phyloP scores from a whole-genome alignment of 1,140 invertebrate genomes.

The Theocolax elegans region DNA sequence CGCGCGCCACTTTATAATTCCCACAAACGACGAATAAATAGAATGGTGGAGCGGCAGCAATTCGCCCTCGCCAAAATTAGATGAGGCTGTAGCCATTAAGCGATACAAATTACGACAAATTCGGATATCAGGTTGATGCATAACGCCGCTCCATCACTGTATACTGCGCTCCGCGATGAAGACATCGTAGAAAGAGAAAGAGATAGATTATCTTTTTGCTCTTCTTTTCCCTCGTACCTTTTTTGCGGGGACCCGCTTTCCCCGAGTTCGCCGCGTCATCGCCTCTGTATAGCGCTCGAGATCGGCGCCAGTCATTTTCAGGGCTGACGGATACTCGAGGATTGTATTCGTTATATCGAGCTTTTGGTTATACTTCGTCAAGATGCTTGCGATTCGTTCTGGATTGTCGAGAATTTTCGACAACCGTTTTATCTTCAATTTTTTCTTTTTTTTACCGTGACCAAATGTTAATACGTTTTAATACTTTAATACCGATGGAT shows the following conservation, averaged over 20 bases:
- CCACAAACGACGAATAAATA: neutral
- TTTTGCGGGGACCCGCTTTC: neutral
- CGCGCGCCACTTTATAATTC: neutral
- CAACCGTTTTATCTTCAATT: too few relatives aligned
- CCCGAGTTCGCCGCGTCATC: neutral
- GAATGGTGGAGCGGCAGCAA: neutral
- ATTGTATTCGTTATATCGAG: too few relatives aligned
- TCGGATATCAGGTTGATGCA: slow-evolving; percentile 59
- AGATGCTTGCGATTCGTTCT: too few relatives aligned
- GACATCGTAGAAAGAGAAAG: too few relatives aligned
- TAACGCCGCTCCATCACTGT: slow-evolving; percentile 56
- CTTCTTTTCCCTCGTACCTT: neutral
- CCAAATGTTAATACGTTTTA: too few relatives aligned
- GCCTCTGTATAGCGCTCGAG: too few relatives aligned
- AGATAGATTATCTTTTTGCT: neutral
- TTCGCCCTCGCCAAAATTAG: slow-evolving; percentile 47
- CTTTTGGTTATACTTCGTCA: too few relatives aligned
- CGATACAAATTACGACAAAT: slow-evolving; percentile 61
- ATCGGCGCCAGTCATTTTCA: too few relatives aligned
- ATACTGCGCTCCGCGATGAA: slow-evolving; percentile 44
- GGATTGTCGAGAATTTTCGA: too few relatives aligned
- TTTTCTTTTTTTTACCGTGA: too few relatives aligned
- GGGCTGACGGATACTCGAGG: too few relatives aligned
- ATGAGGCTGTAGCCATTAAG: slow-evolving; percentile 49
- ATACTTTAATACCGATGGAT: too few relatives aligned